Conservation (phyloP, 2,113 vertebrate species). For the Ranitomeya imitator region DNA sequence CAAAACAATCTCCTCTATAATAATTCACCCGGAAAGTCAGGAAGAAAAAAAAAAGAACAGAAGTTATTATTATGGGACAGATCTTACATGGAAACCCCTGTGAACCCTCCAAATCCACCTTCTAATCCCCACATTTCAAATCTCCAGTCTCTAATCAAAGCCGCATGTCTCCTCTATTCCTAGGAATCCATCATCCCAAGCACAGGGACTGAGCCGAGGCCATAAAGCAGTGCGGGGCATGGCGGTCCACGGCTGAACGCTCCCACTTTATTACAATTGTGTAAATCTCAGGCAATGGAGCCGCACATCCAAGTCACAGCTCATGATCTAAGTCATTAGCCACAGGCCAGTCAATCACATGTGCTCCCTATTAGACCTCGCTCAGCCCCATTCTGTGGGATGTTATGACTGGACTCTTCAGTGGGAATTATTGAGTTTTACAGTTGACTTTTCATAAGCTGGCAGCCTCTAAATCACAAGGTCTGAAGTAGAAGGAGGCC, state of each 20-base stretch:
- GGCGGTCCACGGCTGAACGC: slow-evolving; percentile 41
- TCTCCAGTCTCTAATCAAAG: slow-evolving; percentile 41
- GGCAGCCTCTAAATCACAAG: slow-evolving; percentile 72
- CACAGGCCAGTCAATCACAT: slow-evolving; percentile 71
- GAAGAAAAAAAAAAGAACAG: slow-evolving; percentile 2
- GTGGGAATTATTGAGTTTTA: slow-evolving; percentile 74
- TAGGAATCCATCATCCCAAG: slow-evolving; percentile 30
- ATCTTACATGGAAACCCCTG: slow-evolving; percentile 22
- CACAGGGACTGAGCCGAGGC: neutral
- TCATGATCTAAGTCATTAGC: slow-evolving; percentile 66
- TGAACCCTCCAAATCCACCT: slow-evolving; percentile 32
- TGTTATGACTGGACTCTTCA: slow-evolving; percentile 78
- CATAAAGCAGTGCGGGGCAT: neutral
- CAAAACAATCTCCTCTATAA: neutral
- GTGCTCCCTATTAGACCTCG: slow-evolving; percentile 73
- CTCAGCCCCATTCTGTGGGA: slow-evolving; percentile 68
- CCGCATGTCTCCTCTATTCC: slow-evolving; percentile 31
- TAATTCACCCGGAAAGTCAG: slow-evolving; percentile 1
- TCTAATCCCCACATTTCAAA: slow-evolving; percentile 46
- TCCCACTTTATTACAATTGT: slow-evolving; percentile 31
- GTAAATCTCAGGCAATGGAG: slow-evolving; percentile 53
- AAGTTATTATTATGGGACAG: slow-evolving; percentile 25
- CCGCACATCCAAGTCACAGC: slow-evolving; percentile 64
- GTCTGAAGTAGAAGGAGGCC: slow-evolving; percentile 62
- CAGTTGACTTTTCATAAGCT: slow-evolving; percentile 78